Evolutionary conservation across 2,888 invertebrate species (phyloP).

Genomic region (Sinohyriopsis cumingii): DNA sequence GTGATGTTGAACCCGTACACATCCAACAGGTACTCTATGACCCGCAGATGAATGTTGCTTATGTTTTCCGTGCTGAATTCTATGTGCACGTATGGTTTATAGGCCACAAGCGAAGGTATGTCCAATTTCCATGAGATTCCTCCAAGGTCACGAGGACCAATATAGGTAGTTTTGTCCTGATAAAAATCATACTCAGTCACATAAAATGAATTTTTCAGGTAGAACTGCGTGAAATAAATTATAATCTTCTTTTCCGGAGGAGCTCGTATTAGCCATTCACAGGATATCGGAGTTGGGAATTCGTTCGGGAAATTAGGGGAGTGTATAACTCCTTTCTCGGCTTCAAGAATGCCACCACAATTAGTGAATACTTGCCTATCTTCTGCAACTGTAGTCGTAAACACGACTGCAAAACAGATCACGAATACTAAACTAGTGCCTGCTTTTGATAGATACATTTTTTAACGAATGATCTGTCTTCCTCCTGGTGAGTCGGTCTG

Average conservation of each 20-base stretch:
- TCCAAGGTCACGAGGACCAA: conserved; percentile 54
- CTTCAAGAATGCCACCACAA: conserved; percentile 53
- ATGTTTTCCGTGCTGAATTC: conserved; percentile 79
- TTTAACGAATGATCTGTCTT: too few relatives aligned
- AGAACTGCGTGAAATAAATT: conserved; percentile 90
- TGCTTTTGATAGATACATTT: too few relatives aligned
- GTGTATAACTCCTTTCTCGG: conserved; percentile 74
- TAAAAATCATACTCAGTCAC: conserved; percentile 65
- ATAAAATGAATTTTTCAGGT: conserved; percentile 74
- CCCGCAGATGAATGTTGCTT: conserved; percentile 82
- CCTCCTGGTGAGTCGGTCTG: too few relatives aligned
- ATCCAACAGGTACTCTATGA: conserved; percentile 84
- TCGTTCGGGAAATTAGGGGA: conserved; percentile 89
- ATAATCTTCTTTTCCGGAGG: conserved; percentile 78
- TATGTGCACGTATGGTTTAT: conserved; percentile 83
- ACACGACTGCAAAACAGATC: too few relatives aligned
- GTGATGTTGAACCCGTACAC: conserved; percentile 95
- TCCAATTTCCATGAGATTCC: conserved; percentile 56
- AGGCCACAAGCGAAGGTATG: conserved; percentile 70
- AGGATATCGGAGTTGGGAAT: conserved; percentile 87
- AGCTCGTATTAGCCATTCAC: conserved; percentile 91
- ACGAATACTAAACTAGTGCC: too few relatives aligned
- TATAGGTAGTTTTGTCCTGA: conserved; percentile 39
- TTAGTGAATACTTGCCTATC: conserved; percentile 26
- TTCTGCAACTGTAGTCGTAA: neutral